phyloP scores from a whole-genome alignment of 2,888 invertebrate species.

The Diloba caeruleocephala region DNA sequence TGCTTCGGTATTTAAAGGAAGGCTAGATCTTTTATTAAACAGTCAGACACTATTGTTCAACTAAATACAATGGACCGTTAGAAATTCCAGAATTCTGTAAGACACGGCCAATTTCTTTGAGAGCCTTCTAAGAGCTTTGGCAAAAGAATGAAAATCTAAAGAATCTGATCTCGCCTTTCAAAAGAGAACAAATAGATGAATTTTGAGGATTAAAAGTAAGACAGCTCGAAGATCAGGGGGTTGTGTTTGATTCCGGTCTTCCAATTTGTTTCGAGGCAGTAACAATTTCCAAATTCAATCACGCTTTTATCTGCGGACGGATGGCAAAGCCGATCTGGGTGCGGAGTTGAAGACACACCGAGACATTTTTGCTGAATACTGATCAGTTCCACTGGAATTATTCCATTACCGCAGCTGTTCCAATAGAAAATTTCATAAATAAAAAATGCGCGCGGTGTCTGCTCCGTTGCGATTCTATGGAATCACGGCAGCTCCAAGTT shows the following conservation, averaged over 20 bases:
- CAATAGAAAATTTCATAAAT: conserved; percentile 83
- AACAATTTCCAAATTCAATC: conserved; percentile 73
- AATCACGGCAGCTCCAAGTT: conserved; percentile 84
- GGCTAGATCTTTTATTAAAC: conserved; percentile 32
- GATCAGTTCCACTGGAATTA: conserved; percentile 80
- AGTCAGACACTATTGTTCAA: conserved; percentile 65
- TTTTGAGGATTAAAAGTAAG: conserved; percentile 18
- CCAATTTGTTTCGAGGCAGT: conserved; percentile 36
- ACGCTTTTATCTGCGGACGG: conserved; percentile 67
- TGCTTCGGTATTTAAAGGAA: background rate
- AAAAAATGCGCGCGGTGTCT: conserved; percentile 78
- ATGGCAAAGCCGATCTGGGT: conserved; percentile 66
- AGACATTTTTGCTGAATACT: conserved; percentile 79
- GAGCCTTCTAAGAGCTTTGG: conserved; percentile 48
- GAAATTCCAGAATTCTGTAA: conserved; percentile 66
- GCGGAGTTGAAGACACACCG: conserved; percentile 67
- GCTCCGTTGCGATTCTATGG: conserved; percentile 79
- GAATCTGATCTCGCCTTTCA: conserved; percentile 13
- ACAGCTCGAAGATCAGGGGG: conserved; percentile 1
- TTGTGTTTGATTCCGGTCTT: conserved; percentile 24
- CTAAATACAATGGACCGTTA: conserved; percentile 64
- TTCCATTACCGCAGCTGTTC: conserved; percentile 78
- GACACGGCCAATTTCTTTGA: conserved; percentile 65
- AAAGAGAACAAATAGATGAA: conserved; percentile 3
- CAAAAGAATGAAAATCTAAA: conserved; percentile 12